Evolutionary conservation across 2,888 invertebrate species (phyloP).

Genomic region (Panorpa germanica): DNA sequence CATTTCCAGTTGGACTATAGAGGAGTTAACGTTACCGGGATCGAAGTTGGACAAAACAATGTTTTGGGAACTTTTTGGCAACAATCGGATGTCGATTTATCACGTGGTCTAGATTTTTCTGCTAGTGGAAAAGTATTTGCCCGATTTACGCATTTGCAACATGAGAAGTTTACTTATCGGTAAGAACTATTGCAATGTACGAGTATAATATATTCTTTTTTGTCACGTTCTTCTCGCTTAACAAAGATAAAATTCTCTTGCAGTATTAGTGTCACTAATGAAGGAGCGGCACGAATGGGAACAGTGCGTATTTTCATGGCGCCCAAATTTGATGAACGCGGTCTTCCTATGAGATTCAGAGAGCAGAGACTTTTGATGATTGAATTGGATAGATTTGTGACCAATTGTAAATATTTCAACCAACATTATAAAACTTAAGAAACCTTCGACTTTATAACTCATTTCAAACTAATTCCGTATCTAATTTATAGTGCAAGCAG

Average conservation of each 20-base stretch:
- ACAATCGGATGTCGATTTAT: conserved; percentile 17
- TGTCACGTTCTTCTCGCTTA: neutral
- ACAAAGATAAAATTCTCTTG: conserved; percentile 24
- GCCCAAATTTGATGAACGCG: conserved; percentile 49
- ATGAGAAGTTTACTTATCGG: conserved; percentile 15
- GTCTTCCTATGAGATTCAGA: conserved; percentile 36
- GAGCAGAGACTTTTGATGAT: conserved; percentile 50
- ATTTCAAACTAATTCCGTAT: conserved; percentile 13
- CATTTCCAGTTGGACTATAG: conserved; percentile 14
- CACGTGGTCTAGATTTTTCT: conserved; percentile 19
- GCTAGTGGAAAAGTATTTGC: conserved; percentile 12
- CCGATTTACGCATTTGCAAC: conserved; percentile 16
- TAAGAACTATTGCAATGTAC: too few species aligned
- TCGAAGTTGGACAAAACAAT: conserved; percentile 11
- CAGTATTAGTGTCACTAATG: conserved; percentile 38
- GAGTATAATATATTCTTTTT: too few species aligned
- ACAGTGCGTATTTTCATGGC: conserved; percentile 53
- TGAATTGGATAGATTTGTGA: conserved; percentile 56
- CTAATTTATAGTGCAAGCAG: conserved; percentile 30
- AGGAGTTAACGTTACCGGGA: conserved; percentile 14
- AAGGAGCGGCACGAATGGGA: conserved; percentile 24
- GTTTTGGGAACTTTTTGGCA: conserved; percentile 16
- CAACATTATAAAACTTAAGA: neutral
- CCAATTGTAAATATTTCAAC: conserved; percentile 31
- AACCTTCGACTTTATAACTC: neutral